phyloP scores from a whole-genome alignment of 2,888 invertebrate genomes.

The Nymphalis urticae region DNA sequence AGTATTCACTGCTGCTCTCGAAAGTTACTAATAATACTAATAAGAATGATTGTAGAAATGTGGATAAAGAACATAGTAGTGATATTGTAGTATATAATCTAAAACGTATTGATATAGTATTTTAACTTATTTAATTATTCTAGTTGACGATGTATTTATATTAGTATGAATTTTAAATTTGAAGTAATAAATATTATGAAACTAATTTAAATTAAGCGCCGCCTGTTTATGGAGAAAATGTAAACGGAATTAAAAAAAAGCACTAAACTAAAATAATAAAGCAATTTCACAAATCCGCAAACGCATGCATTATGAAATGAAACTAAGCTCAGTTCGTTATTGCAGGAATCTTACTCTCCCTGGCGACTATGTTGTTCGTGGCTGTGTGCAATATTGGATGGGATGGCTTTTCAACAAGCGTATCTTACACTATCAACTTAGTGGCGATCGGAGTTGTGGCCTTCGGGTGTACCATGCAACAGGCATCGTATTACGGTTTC shows the following conservation, averaged over 20 bases:
- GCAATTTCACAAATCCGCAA: background rate
- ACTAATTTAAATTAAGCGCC: no score
- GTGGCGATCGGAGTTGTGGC: conserved; percentile 92
- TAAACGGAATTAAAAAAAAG: no score
- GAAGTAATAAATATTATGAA: no score
- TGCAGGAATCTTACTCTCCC: conserved; percentile 89
- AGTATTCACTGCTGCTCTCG: no score
- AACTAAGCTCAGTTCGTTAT: background rate
- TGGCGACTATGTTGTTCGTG: conserved; percentile 90
- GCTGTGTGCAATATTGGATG: conserved; percentile 93
- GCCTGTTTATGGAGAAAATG: no score
- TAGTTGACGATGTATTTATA: no score
- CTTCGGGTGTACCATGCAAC: conserved; percentile 95
- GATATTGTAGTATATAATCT: background rate
- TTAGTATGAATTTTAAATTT: no score
- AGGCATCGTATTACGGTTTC: conserved; percentile 96
- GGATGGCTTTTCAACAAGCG: conserved; percentile 89
- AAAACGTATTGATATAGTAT: background rate
- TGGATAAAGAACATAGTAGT: no score
- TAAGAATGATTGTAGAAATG: no score
- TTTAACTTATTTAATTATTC: background rate
- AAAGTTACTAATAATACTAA: no score
- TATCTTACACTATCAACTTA: conserved; percentile 91
- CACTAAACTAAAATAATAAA: background rate
- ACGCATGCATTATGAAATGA: no score